Percentiles rank a stretch among this genome's conserved stretches.
These are phyloP conservation scores for Leptonema lineaticorne DNA, from an alignment of 1,140 invertebrate species.

Conservation along the genomic window DNA sequence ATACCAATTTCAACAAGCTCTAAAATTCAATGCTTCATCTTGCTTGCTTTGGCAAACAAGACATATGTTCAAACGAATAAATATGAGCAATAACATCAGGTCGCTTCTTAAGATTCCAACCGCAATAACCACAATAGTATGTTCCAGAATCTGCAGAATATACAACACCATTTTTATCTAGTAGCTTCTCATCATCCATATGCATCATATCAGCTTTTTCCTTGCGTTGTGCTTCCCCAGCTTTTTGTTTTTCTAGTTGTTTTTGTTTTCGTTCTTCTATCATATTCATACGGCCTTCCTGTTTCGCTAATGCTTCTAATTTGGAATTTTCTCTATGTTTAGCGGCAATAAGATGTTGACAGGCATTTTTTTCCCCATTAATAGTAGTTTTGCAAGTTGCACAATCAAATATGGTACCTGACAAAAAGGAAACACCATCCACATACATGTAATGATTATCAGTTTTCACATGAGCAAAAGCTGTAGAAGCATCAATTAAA, in stretches of 20 bases:
- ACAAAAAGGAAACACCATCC: constrained; percentile 24
- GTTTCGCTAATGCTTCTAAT: constrained; percentile 13
- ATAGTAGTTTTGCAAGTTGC: constrained; percentile 27
- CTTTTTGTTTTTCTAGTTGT: constrained; percentile 14
- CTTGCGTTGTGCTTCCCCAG: not conserved
- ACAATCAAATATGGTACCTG: constrained; percentile 30
- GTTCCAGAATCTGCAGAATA: not conserved
- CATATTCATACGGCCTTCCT: constrained; percentile 16
- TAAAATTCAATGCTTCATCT: constrained; percentile 15
- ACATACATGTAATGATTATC: constrained; percentile 27
- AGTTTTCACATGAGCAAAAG: constrained; percentile 29
- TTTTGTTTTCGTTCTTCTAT: constrained; percentile 25
- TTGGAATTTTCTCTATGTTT: constrained; percentile 23
- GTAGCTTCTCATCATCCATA: not conserved
- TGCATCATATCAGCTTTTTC: constrained; percentile 1
- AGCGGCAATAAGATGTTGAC: constrained; percentile 26
- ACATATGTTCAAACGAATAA: constrained; percentile 30
- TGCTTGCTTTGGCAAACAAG: constrained; percentile 9
- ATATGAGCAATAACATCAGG: constrained; percentile 28
- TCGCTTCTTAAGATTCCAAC: constrained; percentile 4
- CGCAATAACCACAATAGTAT: constrained; percentile 17
- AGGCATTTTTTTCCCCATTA: constrained; percentile 35
- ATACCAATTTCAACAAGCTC: not conserved
- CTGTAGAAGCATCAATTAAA: constrained; percentile 13
- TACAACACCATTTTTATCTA: constrained; percentile 20